Conservation (phyloP, 2,113 vertebrate genomes). For the Tragelaphus imberbis region DNA sequence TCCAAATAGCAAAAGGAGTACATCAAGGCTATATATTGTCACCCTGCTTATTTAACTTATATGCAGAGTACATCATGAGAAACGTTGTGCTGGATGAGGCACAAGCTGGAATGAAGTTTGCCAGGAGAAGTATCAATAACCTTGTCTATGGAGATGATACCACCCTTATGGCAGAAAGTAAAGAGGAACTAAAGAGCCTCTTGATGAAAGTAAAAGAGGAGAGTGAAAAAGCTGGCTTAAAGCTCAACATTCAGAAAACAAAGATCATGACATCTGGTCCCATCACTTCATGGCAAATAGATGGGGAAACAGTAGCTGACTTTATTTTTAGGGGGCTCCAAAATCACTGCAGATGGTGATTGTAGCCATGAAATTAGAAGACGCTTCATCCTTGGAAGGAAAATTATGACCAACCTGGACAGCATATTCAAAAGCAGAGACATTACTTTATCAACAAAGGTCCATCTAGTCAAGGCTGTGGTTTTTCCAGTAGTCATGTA, state of each 20-base stretch:
- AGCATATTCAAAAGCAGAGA: neutral
- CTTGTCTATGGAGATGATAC: neutral
- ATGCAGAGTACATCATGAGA: neutral
- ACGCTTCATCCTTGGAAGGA: neutral
- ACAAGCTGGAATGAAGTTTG: neutral
- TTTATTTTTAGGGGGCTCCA: neutral
- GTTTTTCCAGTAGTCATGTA: neutral
- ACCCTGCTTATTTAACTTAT: neutral
- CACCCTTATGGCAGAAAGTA: neutral
- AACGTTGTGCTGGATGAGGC: accelerated
- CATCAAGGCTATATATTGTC: neutral
- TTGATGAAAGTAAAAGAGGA: neutral
- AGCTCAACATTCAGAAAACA: neutral
- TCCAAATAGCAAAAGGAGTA: neutral
- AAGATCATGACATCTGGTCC: neutral
- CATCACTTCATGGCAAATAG: neutral
- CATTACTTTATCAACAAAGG: neutral
- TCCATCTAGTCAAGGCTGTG: accelerated
- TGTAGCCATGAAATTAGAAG: neutral
- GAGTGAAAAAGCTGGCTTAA: neutral
- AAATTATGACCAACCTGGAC: neutral
- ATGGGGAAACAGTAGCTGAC: neutral
- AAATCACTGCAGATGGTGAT: neutral
- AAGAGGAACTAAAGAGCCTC: neutral
- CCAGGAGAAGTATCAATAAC: neutral